Conservation (phyloP, 2,888 invertebrate genomes). For the Melipona bicolor region DNA sequence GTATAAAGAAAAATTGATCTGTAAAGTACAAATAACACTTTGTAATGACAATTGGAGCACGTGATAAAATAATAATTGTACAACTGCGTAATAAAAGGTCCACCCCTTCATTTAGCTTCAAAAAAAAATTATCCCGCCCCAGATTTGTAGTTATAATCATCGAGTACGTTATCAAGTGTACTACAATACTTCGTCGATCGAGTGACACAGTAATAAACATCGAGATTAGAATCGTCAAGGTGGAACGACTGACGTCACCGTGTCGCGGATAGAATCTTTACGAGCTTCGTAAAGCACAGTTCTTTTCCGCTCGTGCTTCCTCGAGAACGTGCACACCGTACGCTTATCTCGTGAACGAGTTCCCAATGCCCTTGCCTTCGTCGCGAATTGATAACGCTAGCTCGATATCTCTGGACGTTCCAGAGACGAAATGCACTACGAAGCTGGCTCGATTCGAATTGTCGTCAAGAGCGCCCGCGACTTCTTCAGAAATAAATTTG, state of each 20-base stretch:
- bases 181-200: conserved; percentile 10
- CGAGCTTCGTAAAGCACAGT: conserved; percentile 56
- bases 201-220: conserved; percentile 36
- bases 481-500: conserved; percentile 7
- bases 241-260: conserved; percentile 20
- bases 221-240: conserved; percentile 70
- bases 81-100: no score
- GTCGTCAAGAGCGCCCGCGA: neutral
- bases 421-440: neutral
- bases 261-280: conserved; percentile 66
- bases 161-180: conserved; percentile 37
- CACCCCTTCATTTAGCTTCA: neutral
- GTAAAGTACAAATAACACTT: no score
- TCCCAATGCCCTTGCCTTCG: conserved; percentile 26
- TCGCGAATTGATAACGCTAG: conserved; percentile 37
- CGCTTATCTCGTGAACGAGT: conserved; percentile 39
- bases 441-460: neutral
- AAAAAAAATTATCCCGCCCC: neutral
- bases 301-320: conserved; percentile 44
- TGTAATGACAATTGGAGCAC: no score
- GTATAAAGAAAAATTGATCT: no score
- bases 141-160: neutral
- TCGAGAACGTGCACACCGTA: conserved; percentile 7
- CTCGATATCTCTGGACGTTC: conserved; percentile 19
- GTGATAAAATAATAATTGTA: no score